Conservation (phyloP, 2,888 invertebrate genomes). For the Apomyelois bistriatella region DNA sequence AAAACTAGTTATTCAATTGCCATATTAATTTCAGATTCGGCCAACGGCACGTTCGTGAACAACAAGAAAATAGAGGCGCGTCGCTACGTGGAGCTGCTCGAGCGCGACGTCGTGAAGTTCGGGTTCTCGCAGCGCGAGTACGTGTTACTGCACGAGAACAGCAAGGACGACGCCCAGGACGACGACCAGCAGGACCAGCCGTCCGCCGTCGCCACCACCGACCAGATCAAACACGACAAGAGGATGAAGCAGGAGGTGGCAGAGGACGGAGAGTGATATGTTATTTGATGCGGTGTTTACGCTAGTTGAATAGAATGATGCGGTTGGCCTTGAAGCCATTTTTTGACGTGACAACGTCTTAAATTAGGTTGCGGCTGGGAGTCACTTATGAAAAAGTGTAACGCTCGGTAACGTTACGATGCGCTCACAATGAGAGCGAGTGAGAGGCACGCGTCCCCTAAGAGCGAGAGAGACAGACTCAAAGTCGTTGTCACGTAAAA, state of each 20-base stretch:
- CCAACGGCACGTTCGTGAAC: slow-evolving; percentile 98
- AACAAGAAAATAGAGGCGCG: slow-evolving; percentile 94
- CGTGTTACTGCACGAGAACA: slow-evolving; percentile 96
- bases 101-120: slow-evolving; percentile 98
- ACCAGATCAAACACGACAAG: slow-evolving; percentile 60
- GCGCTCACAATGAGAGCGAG: no score
- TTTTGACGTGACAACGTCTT: no score
- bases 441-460: no score
- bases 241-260: slow-evolving; percentile 51
- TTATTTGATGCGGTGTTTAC: not conserved
- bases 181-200: slow-evolving; percentile 52
- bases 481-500: no score
- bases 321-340: no score
- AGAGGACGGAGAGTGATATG: slow-evolving; percentile 54
- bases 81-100: slow-evolving; percentile 95
- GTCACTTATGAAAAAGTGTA: no score
- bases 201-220: slow-evolving; percentile 44
- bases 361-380: no score
- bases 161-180: slow-evolving; percentile 85
- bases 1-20: no score
- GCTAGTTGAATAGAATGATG: not conserved
- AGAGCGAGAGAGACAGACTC: no score
- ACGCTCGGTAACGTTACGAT: no score
- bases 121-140: slow-evolving; percentile 98
- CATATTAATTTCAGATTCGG: slow-evolving; percentile 82